Evolutionary conservation across 1,140 invertebrate genomes (phyloP).

Genomic region (Venustaconcha ellipsiformis): DNA sequence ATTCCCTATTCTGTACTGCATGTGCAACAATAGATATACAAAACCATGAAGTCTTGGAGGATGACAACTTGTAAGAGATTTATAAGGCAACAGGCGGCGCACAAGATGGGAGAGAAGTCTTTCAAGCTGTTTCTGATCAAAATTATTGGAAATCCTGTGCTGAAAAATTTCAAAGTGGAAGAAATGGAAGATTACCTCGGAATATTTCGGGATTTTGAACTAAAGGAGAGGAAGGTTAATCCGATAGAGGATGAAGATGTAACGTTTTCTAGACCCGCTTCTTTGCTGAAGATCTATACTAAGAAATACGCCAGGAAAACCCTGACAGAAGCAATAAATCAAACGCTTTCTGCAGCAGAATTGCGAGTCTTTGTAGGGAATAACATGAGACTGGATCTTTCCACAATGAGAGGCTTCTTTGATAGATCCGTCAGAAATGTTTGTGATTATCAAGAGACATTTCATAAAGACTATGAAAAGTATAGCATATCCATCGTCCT

Average conservation of each 20-base stretch:
- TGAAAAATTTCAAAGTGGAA: constrained; percentile 4
- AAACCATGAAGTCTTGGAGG: background rate
- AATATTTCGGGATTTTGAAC: constrained; percentile 14
- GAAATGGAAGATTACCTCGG: background rate
- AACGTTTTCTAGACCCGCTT: background rate
- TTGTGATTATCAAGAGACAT: background rate
- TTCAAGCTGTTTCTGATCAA: constrained; percentile 8
- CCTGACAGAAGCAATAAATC: background rate
- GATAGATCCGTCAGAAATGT: constrained; percentile 1
- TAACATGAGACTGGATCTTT: constrained; percentile 4
- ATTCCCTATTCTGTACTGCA: constrained; percentile 2
- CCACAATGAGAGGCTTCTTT: constrained; percentile 6
- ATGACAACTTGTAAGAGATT: constrained; percentile 2
- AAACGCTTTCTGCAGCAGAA: background rate
- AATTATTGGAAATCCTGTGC: background rate
- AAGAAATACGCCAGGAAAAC: background rate
- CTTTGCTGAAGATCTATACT: constrained; percentile 1
- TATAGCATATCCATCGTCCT: background rate
- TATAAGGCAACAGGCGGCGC: constrained; percentile 4
- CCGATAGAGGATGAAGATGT: background rate
- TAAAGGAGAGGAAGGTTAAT: constrained; percentile 13
- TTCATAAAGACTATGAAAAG: background rate
- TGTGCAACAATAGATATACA: constrained; percentile 7
- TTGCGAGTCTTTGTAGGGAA: background rate
- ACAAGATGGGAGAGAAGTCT: constrained; percentile 5